Evolutionary conservation across 2,113 vertebrate species (phyloP), one percentile per base, ranked within the genome.

Genomic region (Alectura lathami): DNA sequence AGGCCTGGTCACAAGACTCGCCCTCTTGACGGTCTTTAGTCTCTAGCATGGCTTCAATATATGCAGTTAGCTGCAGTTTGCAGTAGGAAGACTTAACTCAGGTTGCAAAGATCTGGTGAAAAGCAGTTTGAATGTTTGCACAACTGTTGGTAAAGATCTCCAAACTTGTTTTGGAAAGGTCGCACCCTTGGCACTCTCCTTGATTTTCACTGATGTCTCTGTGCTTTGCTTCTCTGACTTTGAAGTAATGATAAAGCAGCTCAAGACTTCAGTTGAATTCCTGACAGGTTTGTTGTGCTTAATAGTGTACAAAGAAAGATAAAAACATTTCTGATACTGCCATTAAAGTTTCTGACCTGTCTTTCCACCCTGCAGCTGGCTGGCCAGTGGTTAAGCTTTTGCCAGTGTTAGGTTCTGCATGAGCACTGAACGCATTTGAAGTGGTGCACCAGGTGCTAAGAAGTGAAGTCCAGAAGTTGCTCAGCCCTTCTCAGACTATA

Each of bases 401-500:
- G 48, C 36, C 29, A 14, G 18, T 13, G 43, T 16, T 24, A 1
- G 0, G 15, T 16, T 76, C 4, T 1, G 5, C 67, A 40, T 3
- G 69, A 81, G 60, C 17, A 1, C 23, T 34, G 23, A 22, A 29
- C 6, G 8, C 17, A 51, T 69, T 77, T 84, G 50, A 75, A 93
- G 36, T 38, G 30, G 45, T n/a, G 51, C 2, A 18, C 14, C 85
- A 64, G 79, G 64, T 89, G 91, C 80, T 42, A 93, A 91, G 56
- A 78, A 81, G 88, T 16, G 77, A 95, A 62, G 87, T 89, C 75
- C 84, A 62, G 29, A 75, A 73, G 73, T 76, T 73, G 9, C 21
- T 81, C 38, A 68, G 79, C 82, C 32, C 59, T 89, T 30, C 63
- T 63, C 42, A 57, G n/a, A 38, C 42, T 60, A 6, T 9, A 84